Evolutionary conservation across 2,797 vertebrate genomes (phyloP).

Genomic region (Thaleichthys pacificus): DNA sequence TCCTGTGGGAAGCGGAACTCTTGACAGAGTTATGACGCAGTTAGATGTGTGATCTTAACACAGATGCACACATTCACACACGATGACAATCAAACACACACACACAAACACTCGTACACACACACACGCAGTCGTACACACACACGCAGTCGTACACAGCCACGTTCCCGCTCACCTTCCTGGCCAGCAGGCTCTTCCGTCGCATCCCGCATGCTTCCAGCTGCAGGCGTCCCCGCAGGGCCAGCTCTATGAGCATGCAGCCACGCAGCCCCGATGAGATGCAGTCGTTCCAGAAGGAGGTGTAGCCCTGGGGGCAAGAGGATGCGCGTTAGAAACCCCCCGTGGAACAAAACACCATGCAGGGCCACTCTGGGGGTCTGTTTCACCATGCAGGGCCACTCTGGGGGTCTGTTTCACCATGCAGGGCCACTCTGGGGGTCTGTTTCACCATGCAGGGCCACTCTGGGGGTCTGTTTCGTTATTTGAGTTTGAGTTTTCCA

Average conservation of each 20-base stretch:
- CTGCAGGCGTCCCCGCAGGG: constrained; percentile 88
- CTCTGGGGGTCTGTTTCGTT: too few species aligned
- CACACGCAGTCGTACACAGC: background rate
- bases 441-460: too few species aligned
- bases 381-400: too few species aligned
- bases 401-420: too few species aligned
- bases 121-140: constrained; percentile 9
- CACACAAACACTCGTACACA: background rate
- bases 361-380: too few species aligned
- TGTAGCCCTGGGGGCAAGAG: constrained; percentile 84
- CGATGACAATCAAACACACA: background rate
- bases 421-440: too few species aligned
- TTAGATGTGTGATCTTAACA: background rate
- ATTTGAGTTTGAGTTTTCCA: too few species aligned
- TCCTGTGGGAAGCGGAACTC: background rate
- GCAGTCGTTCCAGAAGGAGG: constrained; percentile 98
- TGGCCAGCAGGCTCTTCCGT: constrained; percentile 90
- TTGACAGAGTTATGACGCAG: background rate
- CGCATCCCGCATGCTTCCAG: constrained; percentile 93
- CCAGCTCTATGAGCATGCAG: constrained; percentile 95
- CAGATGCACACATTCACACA: background rate
- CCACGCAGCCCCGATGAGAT: constrained; percentile 95
- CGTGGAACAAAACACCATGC: too few species aligned
- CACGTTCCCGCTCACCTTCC: constrained; percentile 78
- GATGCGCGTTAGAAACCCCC: too few species aligned